Conservation (phyloP, 1,140 invertebrate genomes). For the Battus philenor region DNA sequence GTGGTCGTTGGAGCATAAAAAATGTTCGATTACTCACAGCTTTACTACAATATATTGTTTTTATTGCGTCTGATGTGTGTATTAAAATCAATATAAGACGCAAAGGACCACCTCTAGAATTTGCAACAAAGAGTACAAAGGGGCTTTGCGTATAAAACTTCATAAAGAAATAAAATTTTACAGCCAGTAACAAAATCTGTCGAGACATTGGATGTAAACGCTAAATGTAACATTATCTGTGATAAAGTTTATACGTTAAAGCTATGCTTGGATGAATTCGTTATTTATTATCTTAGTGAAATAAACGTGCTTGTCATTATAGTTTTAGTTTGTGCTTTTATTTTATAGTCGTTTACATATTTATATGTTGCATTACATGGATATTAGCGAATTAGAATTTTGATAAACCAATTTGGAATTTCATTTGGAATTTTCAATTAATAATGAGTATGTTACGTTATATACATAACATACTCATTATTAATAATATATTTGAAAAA, state of each 20-base stretch:
- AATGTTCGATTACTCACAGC: slow-evolving; percentile 52
- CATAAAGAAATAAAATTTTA: slow-evolving; percentile 69
- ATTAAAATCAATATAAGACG: slow-evolving; percentile 37
- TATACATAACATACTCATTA: too few species aligned
- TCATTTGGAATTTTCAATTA: too few species aligned
- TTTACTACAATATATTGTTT: slow-evolving; percentile 51
- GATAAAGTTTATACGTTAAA: slow-evolving; percentile 42
- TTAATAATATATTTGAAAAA: too few species aligned
- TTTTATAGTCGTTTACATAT: too few species aligned
- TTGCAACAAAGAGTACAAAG: slow-evolving; percentile 54
- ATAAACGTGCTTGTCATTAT: too few species aligned
- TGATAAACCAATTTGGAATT: too few species aligned
- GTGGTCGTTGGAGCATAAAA: slow-evolving; percentile 34
- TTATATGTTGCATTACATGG: too few species aligned
- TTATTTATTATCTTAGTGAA: too few species aligned
- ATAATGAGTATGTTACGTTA: too few species aligned
- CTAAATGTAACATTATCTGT: slow-evolving; percentile 58
- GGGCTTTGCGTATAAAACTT: slow-evolving; percentile 45
- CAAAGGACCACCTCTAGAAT: slow-evolving; percentile 52
- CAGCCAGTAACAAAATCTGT: slow-evolving; percentile 55
- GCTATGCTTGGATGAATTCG: too few species aligned
- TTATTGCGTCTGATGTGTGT: slow-evolving; percentile 37
- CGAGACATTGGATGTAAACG: slow-evolving; percentile 32
- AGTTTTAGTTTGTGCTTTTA: too few species aligned
- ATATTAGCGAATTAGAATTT: too few species aligned